These are phyloP conservation scores for Drosophila neonasuta DNA, from an alignment of 2,888 invertebrate genomes.

Conservation along the genomic window DNA sequence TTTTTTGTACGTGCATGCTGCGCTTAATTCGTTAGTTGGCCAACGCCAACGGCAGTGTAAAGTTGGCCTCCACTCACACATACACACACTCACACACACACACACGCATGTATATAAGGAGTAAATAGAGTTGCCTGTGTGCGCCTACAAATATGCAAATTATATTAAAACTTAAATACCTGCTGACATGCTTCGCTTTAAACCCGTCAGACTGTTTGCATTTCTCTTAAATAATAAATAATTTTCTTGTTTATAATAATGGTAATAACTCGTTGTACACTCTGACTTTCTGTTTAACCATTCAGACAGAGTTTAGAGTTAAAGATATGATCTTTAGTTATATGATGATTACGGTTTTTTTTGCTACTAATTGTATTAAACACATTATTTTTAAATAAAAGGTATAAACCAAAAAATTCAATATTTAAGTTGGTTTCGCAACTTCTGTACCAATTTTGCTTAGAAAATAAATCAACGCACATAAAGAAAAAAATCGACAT, in stretches of 20 bases:
- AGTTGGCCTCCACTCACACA: constrained; percentile 41
- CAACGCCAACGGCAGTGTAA: constrained; percentile 57
- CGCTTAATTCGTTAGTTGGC: constrained; percentile 59
- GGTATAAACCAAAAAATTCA: too few species aligned
- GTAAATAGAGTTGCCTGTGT: constrained; percentile 50
- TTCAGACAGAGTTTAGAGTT: too few species aligned
- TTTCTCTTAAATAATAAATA: constrained; percentile 5
- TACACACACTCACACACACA: constrained; percentile 1
- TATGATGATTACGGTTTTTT: too few species aligned
- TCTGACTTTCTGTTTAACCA: background rate
- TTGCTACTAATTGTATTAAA: too few species aligned
- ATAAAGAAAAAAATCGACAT: too few species aligned
- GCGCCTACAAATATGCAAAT: constrained; percentile 58
- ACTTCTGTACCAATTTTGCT: too few species aligned
- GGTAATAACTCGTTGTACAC: background rate
- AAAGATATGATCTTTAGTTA: too few species aligned
- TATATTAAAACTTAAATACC: constrained; percentile 55
- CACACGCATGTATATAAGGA: constrained; percentile 8
- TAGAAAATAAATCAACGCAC: too few species aligned
- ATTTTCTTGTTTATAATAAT: constrained; percentile 14
- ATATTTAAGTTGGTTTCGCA: too few species aligned
- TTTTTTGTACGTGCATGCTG: constrained; percentile 22
- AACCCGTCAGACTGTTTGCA: constrained; percentile 33
- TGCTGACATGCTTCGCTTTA: constrained; percentile 55
- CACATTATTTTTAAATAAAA: too few species aligned